Evolutionary conservation across 2,888 invertebrate species (phyloP), one percentile per base, ranked within the genome.

Genomic region (Choristoneura rosaceana): DNA sequence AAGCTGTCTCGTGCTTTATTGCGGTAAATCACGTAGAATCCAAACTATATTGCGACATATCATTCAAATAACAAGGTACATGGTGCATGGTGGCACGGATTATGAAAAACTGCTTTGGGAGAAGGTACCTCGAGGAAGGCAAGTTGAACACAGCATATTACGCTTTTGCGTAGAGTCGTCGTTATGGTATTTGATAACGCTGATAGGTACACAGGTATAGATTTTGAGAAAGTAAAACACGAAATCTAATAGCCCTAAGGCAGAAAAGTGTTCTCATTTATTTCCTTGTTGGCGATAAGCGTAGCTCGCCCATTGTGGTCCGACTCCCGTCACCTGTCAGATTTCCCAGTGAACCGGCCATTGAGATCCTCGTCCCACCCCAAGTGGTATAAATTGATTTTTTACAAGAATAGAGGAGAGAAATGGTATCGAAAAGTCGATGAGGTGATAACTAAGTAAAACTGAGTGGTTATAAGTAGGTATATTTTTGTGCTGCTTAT

Each of bases 221-320:
- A 52, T 52, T 52, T 52, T 52, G 52, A 52, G 17, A 52, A 17
- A 17, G 15, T 17, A 74, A 78, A 74, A 75, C 74, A 84, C 79
- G 79, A 81, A 83, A 84, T 83, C 85, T 80, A 78, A 82, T 77
- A 79, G 80, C 84, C 83, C 82, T 84, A 84, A 85, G 87, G 80
- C 80, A 86, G 84, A 88, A 90, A 90, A 87, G 84, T 87, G 84
- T 81, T 86, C 84, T 86, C 87, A 88, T 91, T 91, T 90, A 91
- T 92, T 91, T 90, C 78, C 84, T 87, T 87, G 82, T 87, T 84
- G 84, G 86, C 87, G 91, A 91, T 91, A 91, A 90, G 87, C 83
- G 81, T 77, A 81, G 83, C 77, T 80, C 79, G 81, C 79, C 82
- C 82, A 88, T 89, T 90, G 90, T 90, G 83, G 82, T 78, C 79